Conservation (phyloP, 2,888 invertebrate species). For the Eupithecia tripunctaria region DNA sequence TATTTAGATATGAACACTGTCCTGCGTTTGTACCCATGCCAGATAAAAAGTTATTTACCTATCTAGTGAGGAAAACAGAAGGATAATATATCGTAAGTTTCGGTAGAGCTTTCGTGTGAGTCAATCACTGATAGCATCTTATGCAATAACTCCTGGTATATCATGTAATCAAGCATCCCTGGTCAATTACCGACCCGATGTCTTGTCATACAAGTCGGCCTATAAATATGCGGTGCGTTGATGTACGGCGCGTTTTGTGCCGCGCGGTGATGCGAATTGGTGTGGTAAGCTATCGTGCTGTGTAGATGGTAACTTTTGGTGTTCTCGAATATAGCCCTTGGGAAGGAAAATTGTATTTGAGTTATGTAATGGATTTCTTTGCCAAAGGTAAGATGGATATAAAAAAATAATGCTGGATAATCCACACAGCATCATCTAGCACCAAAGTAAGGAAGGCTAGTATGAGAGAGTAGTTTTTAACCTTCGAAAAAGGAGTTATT, state of each 20-base stretch:
- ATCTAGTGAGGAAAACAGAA: conserved; percentile 1
- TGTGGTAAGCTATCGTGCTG: too few relatives aligned
- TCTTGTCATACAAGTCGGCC: conserved; percentile 13
- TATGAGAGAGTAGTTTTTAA: too few relatives aligned
- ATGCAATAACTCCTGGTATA: conserved; percentile 20
- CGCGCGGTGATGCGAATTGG: background rate
- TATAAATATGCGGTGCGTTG: background rate
- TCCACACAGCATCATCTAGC: too few relatives aligned
- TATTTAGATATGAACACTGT: too few relatives aligned
- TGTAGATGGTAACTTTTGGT: background rate
- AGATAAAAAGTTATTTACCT: too few relatives aligned
- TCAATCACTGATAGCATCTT: conserved; percentile 17
- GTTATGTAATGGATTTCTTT: background rate
- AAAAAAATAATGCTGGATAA: background rate
- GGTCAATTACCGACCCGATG: conserved; percentile 14
- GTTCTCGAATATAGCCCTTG: background rate
- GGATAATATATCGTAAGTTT: background rate
- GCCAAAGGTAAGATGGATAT: background rate
- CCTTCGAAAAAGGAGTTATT: too few relatives aligned
- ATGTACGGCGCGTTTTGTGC: background rate
- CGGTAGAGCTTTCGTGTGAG: background rate
- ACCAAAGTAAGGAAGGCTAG: too few relatives aligned
- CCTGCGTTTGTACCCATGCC: too few relatives aligned
- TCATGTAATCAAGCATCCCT: conserved; percentile 21
- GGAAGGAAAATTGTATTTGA: background rate